Evolutionary conservation across 2,113 vertebrate species (phyloP).

Genomic region (Leptocoma aspasia): DNA sequence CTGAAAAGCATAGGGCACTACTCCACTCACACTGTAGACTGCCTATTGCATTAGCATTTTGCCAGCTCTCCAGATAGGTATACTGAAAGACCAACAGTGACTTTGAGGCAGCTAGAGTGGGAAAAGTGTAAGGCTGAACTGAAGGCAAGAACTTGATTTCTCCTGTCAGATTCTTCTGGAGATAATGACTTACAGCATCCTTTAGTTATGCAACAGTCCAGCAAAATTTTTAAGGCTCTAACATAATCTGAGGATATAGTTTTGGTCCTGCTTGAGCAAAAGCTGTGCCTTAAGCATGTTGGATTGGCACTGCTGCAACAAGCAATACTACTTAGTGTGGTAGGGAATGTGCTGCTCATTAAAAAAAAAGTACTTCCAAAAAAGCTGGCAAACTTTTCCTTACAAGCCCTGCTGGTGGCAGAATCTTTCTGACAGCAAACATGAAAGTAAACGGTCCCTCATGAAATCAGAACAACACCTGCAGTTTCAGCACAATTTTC

Average conservation of each 20-base stretch:
- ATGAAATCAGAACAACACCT: neutral
- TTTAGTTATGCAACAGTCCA: neutral
- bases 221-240: neutral
- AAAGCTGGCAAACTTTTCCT: neutral
- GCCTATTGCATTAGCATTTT: neutral
- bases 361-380: neutral
- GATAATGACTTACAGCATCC: neutral
- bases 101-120: neutral
- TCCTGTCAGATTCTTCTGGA: neutral
- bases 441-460: neutral
- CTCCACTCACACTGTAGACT: neutral
- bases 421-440: neutral
- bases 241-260: neutral
- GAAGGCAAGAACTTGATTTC: neutral
- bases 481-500: neutral
- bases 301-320: neutral
- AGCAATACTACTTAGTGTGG: neutral
- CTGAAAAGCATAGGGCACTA: neutral
- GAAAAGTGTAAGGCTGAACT: neutral
- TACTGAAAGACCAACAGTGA: neutral
- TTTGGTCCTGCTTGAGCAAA: neutral
- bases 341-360: neutral
- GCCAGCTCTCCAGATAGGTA: neutral
- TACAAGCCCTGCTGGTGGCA: neutral
- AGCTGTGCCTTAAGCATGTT: neutral